Evolutionary conservation across 2,888 invertebrate species (phyloP).

Genomic region (Theodoxus fluviatilis): DNA sequence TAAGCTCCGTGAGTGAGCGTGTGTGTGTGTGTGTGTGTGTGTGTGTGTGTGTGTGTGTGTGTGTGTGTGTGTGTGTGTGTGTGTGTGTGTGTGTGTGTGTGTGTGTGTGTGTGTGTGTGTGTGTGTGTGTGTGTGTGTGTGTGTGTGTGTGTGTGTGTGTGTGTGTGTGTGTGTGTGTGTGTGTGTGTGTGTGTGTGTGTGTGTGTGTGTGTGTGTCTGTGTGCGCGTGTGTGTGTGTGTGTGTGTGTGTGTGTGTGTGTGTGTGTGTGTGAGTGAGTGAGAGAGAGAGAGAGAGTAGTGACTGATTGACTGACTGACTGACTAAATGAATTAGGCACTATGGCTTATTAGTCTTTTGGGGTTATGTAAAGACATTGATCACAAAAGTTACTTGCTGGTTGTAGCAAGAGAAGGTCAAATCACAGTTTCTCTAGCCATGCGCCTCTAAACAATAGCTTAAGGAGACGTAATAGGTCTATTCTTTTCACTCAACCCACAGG

Average conservation of each 20-base stretch:
- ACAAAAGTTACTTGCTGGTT: too few species aligned
- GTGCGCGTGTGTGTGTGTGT: conserved; percentile 11
- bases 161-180: conserved; percentile 11
- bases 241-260: conserved; percentile 14
- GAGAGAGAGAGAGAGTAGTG: neutral
- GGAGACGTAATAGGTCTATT: too few species aligned
- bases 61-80: too few species aligned
- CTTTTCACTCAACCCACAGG: too few species aligned
- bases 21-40: neutral
- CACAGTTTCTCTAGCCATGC: too few species aligned
- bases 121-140: conserved; percentile 14
- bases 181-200: neutral
- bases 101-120: neutral
- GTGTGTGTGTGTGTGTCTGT: neutral
- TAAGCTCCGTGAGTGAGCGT: too few species aligned
- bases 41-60: neutral
- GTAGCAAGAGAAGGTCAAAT: too few species aligned
- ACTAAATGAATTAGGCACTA: too few species aligned
- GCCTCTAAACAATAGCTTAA: too few species aligned
- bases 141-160: conserved; percentile 14
- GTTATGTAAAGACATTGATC: too few species aligned
- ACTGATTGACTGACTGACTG: too few species aligned
- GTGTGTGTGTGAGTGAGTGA: conserved; percentile 3
- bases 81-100: conserved; percentile 2
- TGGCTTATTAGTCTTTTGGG: too few species aligned